Conservation (phyloP, 2,888 invertebrate species). For the Aspidiotus destructor region DNA sequence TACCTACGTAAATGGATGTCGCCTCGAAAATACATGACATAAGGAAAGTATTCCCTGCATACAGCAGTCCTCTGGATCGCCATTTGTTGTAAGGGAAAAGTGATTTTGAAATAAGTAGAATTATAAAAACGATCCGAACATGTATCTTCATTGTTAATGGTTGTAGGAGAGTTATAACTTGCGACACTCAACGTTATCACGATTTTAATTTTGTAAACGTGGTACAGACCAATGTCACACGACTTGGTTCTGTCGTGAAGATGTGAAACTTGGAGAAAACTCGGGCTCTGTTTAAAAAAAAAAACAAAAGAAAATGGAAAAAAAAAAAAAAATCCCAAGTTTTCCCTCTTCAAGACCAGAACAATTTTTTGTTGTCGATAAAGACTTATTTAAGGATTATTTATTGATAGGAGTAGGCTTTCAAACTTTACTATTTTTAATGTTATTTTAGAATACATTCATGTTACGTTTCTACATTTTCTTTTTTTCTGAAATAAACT, state of each 20-base stretch:
- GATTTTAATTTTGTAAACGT: not conserved
- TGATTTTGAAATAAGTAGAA: no score
- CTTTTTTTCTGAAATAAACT: no score
- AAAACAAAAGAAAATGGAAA: slow-evolving; percentile 1
- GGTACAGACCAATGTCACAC: not conserved
- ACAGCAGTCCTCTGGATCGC: no score
- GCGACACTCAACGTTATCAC: no score
- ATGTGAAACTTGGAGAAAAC: slow-evolving; percentile 38
- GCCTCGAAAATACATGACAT: slow-evolving; percentile 70
- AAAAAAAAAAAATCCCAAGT: slow-evolving; percentile 35
- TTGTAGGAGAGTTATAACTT: no score
- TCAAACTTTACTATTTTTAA: no score
- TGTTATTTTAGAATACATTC: no score
- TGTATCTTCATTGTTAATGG: no score
- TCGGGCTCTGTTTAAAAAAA: slow-evolving; percentile 5
- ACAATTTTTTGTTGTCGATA: slow-evolving; percentile 19
- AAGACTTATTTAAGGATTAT: not conserved
- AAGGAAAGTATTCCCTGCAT: not conserved
- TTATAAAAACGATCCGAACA: no score
- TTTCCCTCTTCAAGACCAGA: slow-evolving; percentile 39
- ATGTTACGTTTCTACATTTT: no score
- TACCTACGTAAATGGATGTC: slow-evolving; percentile 87
- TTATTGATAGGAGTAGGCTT: no score
- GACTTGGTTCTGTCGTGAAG: slow-evolving; percentile 37
- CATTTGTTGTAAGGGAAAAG: no score